Base-by-base conservation (phyloP, 1,140 invertebrate species). In the Neelides sp. region DNA sequence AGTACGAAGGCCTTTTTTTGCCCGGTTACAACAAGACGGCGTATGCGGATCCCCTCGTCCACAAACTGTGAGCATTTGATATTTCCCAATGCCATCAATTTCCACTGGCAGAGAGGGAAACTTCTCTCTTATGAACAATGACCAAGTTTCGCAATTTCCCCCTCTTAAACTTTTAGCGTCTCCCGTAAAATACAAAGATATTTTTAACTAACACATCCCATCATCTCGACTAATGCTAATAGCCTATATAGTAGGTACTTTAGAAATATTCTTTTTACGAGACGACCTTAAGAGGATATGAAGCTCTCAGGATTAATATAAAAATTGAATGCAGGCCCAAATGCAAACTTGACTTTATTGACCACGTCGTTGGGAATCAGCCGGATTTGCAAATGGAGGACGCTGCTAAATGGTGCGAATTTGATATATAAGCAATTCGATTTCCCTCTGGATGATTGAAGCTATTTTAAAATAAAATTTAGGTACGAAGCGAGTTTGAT, bases 351-450 rank as follows among this genome's bases (percentile, higher is more conserved):
- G 77, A 90, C 61, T 94, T 95, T 64, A 81, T 98, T 32, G 95
- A 98, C 69, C 95, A 98, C 66, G 82, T 95, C 37, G 95, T 98
- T 20, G 92, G 92, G 5, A 98, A 98, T 70, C 92, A 98, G 68
- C 89, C 92, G 0, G 88, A 97, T 64, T 67, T 81, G 39, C 67
- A 80, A 59, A 97, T 98, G 93, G 85, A 90, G 65, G 67, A 75
- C 44, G 81, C 80, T 0, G 87, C 82, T 0, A 77, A 86, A 61
- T 97, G 92, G 92, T 80, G 67, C 64, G 53, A 15, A 34, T 15
- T 15, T 34, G 30, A 8, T 34, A 34, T 34, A 34, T 34, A 34
- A 8, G 15, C 30, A 34, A 8, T 10, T 15, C 8, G n/a, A n/a
- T n/a, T n/a, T n/a, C n/a, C 5, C 12, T 39, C 10, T 39, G 15